Evolutionary conservation across 2,113 vertebrate genomes (phyloP).

Genomic region (Pluvianellus socialis): DNA sequence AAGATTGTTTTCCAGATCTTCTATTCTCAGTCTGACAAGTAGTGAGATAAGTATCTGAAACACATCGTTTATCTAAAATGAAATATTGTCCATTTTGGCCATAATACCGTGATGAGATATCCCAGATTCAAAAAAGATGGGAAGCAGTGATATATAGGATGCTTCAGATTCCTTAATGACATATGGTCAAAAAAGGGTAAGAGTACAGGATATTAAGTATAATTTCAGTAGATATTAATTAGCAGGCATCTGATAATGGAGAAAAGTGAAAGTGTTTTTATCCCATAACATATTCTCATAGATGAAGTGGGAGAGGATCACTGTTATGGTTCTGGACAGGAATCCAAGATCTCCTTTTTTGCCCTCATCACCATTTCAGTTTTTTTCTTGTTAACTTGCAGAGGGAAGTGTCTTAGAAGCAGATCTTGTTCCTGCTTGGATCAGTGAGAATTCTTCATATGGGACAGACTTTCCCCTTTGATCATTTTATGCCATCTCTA

Average conservation of each 20-base stretch:
- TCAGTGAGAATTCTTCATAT: background rate
- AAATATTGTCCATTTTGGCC: conserved; percentile 4
- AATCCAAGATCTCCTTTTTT: background rate
- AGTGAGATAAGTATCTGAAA: conserved; percentile 22
- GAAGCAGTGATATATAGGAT: background rate
- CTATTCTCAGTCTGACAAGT: conserved; percentile 25
- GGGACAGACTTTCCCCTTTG: background rate
- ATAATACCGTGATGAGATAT: background rate
- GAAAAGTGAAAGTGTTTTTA: background rate
- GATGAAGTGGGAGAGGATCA: background rate
- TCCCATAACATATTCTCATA: background rate
- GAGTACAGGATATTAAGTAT: background rate
- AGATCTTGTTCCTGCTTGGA: background rate
- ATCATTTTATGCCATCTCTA: background rate
- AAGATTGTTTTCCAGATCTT: conserved; percentile 29
- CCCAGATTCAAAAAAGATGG: conserved; percentile 10
- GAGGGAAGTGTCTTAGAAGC: background rate
- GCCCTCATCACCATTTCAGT: background rate
- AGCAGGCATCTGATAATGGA: background rate
- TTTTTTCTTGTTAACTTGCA: background rate
- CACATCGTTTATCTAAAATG: conserved; percentile 13
- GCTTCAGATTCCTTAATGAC: background rate
- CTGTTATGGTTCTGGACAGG: background rate
- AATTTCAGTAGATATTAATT: background rate
- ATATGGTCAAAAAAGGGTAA: background rate